Evolutionary conservation across 2,113 vertebrate species (phyloP).

Genomic region (Mustela nigripes): DNA sequence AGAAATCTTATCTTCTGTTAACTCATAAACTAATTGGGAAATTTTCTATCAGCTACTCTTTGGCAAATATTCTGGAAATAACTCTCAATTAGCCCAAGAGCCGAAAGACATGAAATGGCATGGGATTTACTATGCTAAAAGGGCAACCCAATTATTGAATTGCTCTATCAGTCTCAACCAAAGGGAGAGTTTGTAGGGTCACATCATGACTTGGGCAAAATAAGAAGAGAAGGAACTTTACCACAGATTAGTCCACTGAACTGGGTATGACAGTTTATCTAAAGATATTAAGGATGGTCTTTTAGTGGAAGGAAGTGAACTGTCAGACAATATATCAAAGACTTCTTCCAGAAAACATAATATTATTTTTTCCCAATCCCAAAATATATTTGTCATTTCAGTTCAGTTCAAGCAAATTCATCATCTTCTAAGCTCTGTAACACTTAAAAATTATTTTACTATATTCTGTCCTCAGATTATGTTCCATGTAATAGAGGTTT

Average conservation of each 20-base stretch:
- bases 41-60: background rate
- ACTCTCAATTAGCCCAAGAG: background rate
- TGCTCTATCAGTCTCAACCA: background rate
- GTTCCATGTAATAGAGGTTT: conserved; percentile 57
- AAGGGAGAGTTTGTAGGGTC: background rate
- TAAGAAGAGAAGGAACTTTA: background rate
- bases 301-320: background rate
- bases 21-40: background rate
- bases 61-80: conserved; percentile 1
- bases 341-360: background rate
- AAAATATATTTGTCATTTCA: background rate
- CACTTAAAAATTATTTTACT: conserved; percentile 67
- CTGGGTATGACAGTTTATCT: background rate
- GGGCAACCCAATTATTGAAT: background rate
- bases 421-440: background rate
- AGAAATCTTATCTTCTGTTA: conserved; percentile 21
- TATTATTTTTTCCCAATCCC: background rate
- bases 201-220: background rate
- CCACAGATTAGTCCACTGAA: background rate
- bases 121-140: background rate
- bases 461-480: conserved; percentile 9
- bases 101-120: background rate
- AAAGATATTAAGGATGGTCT: background rate
- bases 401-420: conserved; percentile 38
- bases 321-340: background rate